Percentiles rank a stretch among this genome's conserved stretches.
Conservation (phyloP, 2,797 vertebrate genomes). For the Choloepus didactylus region DNA sequence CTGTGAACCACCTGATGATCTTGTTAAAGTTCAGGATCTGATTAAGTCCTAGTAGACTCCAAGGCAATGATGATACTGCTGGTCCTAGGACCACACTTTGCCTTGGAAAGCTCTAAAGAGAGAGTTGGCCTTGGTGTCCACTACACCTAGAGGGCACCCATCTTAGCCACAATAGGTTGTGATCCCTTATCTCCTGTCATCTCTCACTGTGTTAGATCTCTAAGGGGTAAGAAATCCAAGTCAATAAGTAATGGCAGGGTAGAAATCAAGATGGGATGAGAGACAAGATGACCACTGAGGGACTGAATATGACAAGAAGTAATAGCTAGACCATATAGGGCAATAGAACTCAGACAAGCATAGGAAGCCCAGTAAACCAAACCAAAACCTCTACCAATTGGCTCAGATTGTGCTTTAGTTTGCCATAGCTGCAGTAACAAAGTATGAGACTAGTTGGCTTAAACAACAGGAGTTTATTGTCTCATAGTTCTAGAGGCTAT, state of each 20-base stretch:
- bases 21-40: background rate
- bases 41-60: background rate
- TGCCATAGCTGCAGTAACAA: too few relatives aligned
- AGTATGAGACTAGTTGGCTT: too few relatives aligned
- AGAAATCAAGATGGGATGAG: background rate
- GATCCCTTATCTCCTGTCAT: background rate
- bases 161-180: rapidly evolving
- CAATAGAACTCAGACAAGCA: background rate
- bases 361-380: background rate
- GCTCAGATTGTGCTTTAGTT: too few relatives aligned
- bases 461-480: too few relatives aligned
- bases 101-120: background rate
- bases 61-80: background rate
- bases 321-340: background rate
- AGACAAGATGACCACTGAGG: background rate
- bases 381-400: background rate
- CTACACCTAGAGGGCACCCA: background rate
- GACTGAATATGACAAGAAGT: background rate
- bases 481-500: too few relatives aligned
- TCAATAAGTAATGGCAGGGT: background rate
- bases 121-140: background rate
- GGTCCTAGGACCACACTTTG: background rate
- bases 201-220: background rate
- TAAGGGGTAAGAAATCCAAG: background rate
- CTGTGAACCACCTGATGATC: background rate